Conservation (phyloP, 2,113 vertebrate species). For the Perca fluviatilis region DNA sequence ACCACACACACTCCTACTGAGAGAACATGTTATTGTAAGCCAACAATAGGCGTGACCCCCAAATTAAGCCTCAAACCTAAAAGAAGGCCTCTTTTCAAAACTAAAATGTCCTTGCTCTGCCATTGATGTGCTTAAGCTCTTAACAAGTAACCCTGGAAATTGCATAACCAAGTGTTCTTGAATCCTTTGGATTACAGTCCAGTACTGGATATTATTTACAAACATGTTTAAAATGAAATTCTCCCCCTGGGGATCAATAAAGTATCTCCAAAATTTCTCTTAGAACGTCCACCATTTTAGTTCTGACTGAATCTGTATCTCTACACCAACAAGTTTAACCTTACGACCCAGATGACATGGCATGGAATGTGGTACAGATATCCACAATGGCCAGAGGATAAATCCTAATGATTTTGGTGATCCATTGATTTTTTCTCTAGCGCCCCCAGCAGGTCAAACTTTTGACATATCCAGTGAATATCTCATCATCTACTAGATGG, state of each 20-base stretch:
- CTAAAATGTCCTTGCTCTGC: background rate
- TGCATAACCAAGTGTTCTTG: background rate
- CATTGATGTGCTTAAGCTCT: constrained; percentile 1
- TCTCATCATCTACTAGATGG: too few relatives aligned
- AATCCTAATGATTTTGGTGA: too few relatives aligned
- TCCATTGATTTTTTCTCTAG: too few relatives aligned
- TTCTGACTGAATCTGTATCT: background rate
- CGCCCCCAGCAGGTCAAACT: too few relatives aligned
- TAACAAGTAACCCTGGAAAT: background rate
- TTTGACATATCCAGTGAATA: too few relatives aligned
- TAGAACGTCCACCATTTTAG: too few relatives aligned
- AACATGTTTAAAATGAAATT: background rate
- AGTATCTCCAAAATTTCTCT: background rate
- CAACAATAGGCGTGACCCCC: background rate
- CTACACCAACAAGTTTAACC: background rate
- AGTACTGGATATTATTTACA: background rate
- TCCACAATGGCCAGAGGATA: too few relatives aligned
- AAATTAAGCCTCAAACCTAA: constrained; percentile 20
- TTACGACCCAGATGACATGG: too few relatives aligned
- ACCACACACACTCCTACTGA: constrained; percentile 6
- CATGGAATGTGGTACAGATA: background rate
- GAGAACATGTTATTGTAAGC: constrained; percentile 24
- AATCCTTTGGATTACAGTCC: background rate
- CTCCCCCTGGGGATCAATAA: too few relatives aligned
- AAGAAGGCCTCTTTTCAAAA: background rate